Conservation (phyloP, 2,888 invertebrate genomes). For the Melipona beecheii region DNA sequence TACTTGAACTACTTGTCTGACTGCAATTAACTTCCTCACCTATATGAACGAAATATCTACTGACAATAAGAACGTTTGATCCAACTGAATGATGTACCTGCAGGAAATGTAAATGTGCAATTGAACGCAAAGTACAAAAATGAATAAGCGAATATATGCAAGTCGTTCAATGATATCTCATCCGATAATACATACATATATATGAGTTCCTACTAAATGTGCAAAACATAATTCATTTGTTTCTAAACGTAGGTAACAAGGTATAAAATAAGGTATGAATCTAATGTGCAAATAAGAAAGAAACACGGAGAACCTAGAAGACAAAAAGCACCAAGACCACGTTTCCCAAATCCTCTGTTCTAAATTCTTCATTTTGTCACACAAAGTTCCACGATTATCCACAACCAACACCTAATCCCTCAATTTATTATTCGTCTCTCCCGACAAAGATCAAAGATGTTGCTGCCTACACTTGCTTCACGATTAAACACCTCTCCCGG, state of each 20-base stretch:
- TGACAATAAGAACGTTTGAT: neutral
- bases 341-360: neutral
- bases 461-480: too few species aligned
- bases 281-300: too few species aligned
- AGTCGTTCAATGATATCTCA: too few species aligned
- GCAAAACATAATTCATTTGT: too few species aligned
- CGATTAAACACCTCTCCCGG: too few species aligned
- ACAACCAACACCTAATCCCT: too few species aligned
- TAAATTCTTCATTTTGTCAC: neutral
- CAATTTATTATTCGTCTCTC: too few species aligned
- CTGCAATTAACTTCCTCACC: neutral
- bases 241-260: too few species aligned
- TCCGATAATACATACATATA: too few species aligned
- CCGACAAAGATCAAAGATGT: too few species aligned
- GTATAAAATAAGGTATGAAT: too few species aligned
- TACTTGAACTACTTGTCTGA: neutral
- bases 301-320: neutral
- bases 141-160: neutral
- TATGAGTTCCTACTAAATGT: too few species aligned
- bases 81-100: neutral
- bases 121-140: neutral
- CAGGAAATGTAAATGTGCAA: neutral
- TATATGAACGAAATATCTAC: neutral
- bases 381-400: neutral
- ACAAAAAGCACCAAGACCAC: neutral